phyloP scores from a whole-genome alignment of 2,888 invertebrate genomes.

The Amblyjoppa fuscipennis region DNA sequence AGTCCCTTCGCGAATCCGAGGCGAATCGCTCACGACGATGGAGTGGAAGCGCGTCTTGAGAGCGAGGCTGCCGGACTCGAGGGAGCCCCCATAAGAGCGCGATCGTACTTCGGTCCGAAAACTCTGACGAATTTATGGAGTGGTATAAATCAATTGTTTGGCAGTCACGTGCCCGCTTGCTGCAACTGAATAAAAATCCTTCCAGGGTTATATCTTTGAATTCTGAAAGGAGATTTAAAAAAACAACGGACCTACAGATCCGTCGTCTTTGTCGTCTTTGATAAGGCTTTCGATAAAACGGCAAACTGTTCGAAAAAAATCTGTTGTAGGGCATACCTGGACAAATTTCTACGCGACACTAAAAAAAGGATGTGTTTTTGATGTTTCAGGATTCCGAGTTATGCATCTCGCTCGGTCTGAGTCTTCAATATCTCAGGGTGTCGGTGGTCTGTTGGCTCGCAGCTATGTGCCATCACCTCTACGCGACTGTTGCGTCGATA shows the following conservation, averaged over 20 bases:
- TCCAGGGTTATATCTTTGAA: conserved; percentile 24
- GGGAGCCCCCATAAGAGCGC: conserved; percentile 2
- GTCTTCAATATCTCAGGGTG: conserved; percentile 89
- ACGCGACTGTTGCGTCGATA: conserved; percentile 84
- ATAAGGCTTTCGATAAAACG: no score
- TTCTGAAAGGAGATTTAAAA: conserved; percentile 12
- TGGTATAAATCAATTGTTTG: conserved; percentile 43
- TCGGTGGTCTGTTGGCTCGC: conserved; percentile 90
- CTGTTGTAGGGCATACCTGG: no score
- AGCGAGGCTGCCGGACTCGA: conserved; percentile 10
- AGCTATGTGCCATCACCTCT: conserved; percentile 89
- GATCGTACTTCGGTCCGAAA: conserved; percentile 11
- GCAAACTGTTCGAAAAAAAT: no score
- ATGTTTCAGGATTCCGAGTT: conserved; percentile 87
- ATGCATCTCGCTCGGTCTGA: conserved; percentile 88
- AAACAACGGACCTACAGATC: neutral
- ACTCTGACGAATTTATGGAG: conserved; percentile 32
- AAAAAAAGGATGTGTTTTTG: conserved; percentile 32
- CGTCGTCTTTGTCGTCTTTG: no score
- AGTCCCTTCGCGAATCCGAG: conserved; percentile 25
- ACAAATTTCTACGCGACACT: neutral
- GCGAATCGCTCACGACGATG: conserved; percentile 20
- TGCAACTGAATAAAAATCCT: neutral
- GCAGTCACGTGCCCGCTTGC: conserved; percentile 12
- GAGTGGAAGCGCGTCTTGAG: neutral